Conservation (phyloP, 1,140 invertebrate genomes). For the Habropoda laboriosa region DNA sequence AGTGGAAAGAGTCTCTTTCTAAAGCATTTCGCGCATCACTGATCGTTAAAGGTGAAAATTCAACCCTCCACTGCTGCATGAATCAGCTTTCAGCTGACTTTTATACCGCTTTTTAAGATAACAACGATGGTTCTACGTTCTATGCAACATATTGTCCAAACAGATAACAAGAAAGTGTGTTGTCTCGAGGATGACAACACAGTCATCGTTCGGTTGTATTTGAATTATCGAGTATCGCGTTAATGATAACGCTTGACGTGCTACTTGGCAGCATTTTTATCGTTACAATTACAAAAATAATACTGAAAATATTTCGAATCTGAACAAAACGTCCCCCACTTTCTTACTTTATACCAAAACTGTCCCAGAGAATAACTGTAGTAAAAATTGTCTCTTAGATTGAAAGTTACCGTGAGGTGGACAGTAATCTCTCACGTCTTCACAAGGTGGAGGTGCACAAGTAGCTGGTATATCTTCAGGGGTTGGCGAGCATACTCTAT, state of each 20-base stretch:
- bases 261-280: not conserved
- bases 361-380: too few species aligned
- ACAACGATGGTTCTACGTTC: not conserved
- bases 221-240: constrained; percentile 15
- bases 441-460: not conserved
- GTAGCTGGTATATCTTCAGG: not conserved
- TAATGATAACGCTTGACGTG: not conserved
- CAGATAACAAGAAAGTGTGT: not conserved
- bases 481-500: not conserved
- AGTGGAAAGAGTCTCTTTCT: not conserved
- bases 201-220: not conserved
- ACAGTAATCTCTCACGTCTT: not conserved
- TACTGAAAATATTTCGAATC: not conserved
- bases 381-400: not conserved
- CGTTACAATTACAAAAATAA: not conserved
- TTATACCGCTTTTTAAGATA: not conserved
- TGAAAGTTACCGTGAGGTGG: not conserved
- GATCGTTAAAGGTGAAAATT: not conserved
- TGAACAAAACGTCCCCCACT: too few species aligned
- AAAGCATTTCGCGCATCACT: not conserved
- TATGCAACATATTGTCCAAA: not conserved
- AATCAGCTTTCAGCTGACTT: not conserved
- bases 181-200: not conserved
- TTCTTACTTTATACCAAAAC: too few species aligned
- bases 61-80: not conserved